Evolutionary conservation across 2,797 vertebrate genomes (phyloP).

Genomic region (Enteromius afrohamiltoni): DNA sequence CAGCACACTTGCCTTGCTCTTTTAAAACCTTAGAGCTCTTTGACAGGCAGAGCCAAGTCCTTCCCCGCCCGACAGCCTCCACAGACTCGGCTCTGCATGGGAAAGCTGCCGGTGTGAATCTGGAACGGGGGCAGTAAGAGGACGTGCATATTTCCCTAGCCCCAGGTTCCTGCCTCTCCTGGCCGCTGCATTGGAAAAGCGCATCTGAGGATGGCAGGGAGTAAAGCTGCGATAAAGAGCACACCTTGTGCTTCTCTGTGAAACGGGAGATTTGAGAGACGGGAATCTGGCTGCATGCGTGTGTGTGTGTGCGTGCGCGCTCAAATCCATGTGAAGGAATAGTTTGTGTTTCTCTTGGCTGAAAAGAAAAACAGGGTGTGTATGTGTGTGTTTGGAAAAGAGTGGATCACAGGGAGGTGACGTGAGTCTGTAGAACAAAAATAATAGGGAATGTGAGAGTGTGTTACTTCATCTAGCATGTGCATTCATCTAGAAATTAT

Average conservation of each 20-base stretch:
- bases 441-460: background rate
- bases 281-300: conserved; percentile 47
- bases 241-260: conserved; percentile 55
- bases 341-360: conserved; percentile 46
- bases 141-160: conserved; percentile 40
- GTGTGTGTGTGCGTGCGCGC: conserved; percentile 22
- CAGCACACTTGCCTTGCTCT: conserved; percentile 2
- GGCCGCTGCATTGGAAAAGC: conserved; percentile 18
- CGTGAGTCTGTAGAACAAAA: background rate
- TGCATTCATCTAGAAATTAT: conserved; percentile 1
- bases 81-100: conserved; percentile 44
- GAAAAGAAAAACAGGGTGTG: conserved; percentile 12
- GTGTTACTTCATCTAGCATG: background rate
- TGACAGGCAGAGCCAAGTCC: conserved; percentile 38
- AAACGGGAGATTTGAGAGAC: conserved; percentile 35
- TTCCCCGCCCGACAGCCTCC: conserved; percentile 28
- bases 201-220: conserved; percentile 47
- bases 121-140: conserved; percentile 44
- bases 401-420: conserved; percentile 23
- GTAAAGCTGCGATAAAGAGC: conserved; percentile 53
- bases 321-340: conserved; percentile 18
- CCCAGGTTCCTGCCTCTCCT: conserved; percentile 25
- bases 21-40: background rate
- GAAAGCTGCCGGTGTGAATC: conserved; percentile 45
- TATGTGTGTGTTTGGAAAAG: conserved; percentile 15